Percentiles rank a stretch among this genome's conserved stretches.
Evolutionary conservation across 2,113 vertebrate genomes (phyloP).

Genomic region (Pitta sordida): DNA sequence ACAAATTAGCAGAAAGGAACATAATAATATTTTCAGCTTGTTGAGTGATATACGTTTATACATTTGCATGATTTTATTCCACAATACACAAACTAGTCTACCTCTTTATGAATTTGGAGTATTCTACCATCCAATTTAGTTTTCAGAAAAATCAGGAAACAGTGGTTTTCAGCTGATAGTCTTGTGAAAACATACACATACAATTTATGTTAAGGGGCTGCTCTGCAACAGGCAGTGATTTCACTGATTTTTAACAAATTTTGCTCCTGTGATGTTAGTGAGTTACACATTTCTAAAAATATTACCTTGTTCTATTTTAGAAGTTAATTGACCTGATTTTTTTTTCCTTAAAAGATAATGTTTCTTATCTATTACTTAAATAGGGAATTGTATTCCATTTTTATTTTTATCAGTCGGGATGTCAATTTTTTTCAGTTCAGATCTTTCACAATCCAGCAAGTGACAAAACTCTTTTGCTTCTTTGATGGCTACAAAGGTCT

Average conservation of each 20-base stretch:
- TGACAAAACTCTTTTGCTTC: background rate
- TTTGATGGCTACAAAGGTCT: conserved; percentile 4
- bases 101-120: background rate
- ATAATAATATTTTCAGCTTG: background rate
- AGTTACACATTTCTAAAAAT: background rate
- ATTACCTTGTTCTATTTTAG: background rate
- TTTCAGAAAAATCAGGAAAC: background rate
- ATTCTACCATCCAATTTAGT: background rate
- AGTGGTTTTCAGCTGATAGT: background rate
- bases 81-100: background rate
- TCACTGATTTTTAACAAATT: background rate
- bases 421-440: background rate
- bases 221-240: background rate
- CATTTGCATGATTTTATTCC: background rate
- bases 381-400: background rate
- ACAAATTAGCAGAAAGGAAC: background rate
- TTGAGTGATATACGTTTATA: background rate
- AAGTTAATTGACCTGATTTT: background rate
- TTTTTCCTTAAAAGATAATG: background rate
- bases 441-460: background rate
- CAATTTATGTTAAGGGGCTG: background rate
- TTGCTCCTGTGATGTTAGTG: background rate
- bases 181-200: background rate
- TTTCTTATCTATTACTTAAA: background rate
- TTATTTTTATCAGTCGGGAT: background rate